These are phyloP conservation scores for Epinotia ramella DNA, from an alignment of 2,888 invertebrate species.

Conservation along the genomic window DNA sequence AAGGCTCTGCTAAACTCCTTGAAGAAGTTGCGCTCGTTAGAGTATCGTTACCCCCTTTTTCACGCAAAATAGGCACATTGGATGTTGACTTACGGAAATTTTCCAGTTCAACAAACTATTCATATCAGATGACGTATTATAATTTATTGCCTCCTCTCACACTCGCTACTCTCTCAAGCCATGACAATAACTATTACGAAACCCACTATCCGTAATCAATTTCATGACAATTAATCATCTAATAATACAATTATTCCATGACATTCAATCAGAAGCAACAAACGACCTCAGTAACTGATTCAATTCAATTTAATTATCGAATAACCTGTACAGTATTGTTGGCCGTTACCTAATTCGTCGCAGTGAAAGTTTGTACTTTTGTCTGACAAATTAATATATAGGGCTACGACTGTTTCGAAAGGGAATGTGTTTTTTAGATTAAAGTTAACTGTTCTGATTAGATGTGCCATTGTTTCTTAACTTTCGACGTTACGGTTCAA, in stretches of 20 bases:
- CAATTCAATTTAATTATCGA: conserved; percentile 30
- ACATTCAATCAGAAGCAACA: conserved; percentile 42
- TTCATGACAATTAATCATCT: conserved; percentile 42
- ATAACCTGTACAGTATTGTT: conserved; percentile 24
- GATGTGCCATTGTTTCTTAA: conserved; percentile 26
- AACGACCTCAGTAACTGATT: conserved; percentile 45
- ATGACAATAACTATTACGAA: conserved; percentile 21
- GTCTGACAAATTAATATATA: conserved; percentile 57
- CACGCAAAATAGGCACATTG: no score
- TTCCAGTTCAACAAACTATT: no score
- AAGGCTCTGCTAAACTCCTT: no score
- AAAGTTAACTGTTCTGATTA: conserved; percentile 25
- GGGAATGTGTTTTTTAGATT: conserved; percentile 36
- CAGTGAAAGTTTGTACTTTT: conserved; percentile 58
- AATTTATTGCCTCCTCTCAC: neutral
- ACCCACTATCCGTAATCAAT: conserved; percentile 33
- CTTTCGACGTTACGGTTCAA: conserved; percentile 20
- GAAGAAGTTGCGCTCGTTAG: no score
- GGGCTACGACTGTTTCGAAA: conserved; percentile 47
- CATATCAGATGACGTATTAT: neutral
- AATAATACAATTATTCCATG: conserved; percentile 43
- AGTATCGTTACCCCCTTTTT: no score
- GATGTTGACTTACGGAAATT: no score
- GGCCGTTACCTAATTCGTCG: conserved; percentile 41
- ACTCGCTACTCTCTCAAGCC: neutral